Percentiles rank a stretch among this genome's conserved stretches.
phyloP scores from a whole-genome alignment of 2,888 invertebrate genomes.

The Pterostichus niger region DNA sequence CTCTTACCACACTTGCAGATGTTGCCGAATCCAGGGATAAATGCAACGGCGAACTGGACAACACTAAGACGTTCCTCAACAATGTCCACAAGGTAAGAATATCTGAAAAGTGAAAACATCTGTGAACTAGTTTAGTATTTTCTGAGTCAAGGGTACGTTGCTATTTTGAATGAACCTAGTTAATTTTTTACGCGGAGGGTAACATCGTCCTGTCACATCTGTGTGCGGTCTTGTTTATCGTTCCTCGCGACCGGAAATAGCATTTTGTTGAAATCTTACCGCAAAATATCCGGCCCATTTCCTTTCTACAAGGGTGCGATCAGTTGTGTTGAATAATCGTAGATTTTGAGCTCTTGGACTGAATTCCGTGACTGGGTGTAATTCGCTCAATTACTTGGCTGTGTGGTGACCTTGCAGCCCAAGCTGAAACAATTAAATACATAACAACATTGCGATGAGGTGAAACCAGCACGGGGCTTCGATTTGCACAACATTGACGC shows the following conservation, averaged over 20 bases:
- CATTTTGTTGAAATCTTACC: constrained; percentile 44
- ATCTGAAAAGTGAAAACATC: background rate
- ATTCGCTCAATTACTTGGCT: constrained; percentile 59
- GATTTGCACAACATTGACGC: constrained; percentile 61
- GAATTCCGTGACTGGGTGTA: constrained; percentile 58
- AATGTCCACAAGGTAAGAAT: constrained; percentile 86
- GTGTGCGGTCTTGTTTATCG: constrained; percentile 24
- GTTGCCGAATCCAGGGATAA: constrained; percentile 85
- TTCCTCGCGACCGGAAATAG: constrained; percentile 44
- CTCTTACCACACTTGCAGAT: constrained; percentile 87
- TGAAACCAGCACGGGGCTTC: constrained; percentile 15
- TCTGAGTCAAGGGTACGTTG: constrained; percentile 24
- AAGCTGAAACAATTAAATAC: constrained; percentile 61
- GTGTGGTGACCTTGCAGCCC: constrained; percentile 46
- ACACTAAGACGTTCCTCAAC: constrained; percentile 82
- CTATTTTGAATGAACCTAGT: constrained; percentile 28
- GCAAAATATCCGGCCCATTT: constrained; percentile 63
- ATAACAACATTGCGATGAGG: constrained; percentile 42
- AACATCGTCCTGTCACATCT: background rate
- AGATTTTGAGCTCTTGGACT: constrained; percentile 16
- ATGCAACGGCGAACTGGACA: constrained; percentile 79
- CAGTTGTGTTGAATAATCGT: constrained; percentile 16
- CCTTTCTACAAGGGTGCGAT: constrained; percentile 34
- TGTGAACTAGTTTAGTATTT: constrained; percentile 37
- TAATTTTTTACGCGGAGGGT: background rate